A percentile compares a stretch with the other conserved stretches of the same genome.
Conservation (phyloP, 53 echinoderm and acorn worm species). For the Antedon mediterranea region DNA sequence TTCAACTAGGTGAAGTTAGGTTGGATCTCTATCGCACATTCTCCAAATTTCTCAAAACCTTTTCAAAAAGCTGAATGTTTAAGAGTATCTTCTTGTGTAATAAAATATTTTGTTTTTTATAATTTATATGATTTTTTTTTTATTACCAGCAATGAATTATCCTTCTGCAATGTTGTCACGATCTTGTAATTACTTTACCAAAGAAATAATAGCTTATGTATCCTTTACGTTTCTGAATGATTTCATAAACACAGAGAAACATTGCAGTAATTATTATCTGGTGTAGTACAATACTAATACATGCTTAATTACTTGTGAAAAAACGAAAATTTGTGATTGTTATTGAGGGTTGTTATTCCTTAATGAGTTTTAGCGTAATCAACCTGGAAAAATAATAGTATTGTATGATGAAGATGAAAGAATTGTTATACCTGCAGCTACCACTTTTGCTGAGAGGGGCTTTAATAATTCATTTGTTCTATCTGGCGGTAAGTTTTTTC, state of each 20-base stretch:
- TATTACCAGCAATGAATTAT: slow-evolving; percentile 53
- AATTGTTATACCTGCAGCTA: slow-evolving; percentile 50
- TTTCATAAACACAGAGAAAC: too few relatives aligned
- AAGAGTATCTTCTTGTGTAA: too few relatives aligned
- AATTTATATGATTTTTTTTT: background rate
- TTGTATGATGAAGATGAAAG: slow-evolving; percentile 97
- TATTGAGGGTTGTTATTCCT: too few relatives aligned
- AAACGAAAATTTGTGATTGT: background rate
- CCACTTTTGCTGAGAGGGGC: slow-evolving; percentile 76
- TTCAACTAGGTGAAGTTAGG: too few relatives aligned
- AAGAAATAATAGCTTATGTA: slow-evolving; percentile 82
- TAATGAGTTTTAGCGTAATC: slow-evolving; percentile 38
- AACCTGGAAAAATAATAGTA: slow-evolving; percentile 72
- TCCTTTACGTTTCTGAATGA: too few relatives aligned
- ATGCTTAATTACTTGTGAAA: too few relatives aligned
- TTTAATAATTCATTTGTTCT: slow-evolving; percentile 85
- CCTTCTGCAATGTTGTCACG: slow-evolving; percentile 92
- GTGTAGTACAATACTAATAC: too few relatives aligned
- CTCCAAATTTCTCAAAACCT: too few relatives aligned
- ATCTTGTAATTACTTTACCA: slow-evolving; percentile 81
- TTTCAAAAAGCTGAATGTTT: too few relatives aligned
- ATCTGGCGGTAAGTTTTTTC: slow-evolving; percentile 60
- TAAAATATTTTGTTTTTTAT: too few relatives aligned
- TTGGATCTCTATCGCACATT: too few relatives aligned
- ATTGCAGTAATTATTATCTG: too few relatives aligned